Conservation (phyloP, 1,140 invertebrate genomes). For the Phymastichus coffea region DNA sequence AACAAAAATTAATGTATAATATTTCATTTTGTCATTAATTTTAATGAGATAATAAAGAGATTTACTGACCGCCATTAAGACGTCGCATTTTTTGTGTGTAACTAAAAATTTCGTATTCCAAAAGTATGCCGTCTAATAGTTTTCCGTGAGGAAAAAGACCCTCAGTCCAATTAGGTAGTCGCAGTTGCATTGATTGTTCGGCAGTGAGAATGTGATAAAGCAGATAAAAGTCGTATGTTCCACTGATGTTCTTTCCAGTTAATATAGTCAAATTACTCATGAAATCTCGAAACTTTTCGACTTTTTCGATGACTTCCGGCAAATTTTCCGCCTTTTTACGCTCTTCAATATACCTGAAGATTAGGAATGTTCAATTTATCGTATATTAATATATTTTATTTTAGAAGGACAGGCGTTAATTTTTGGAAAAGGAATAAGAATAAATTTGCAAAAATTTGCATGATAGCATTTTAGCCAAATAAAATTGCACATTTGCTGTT, state of each 20-base stretch:
- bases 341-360: slow-evolving; percentile 16
- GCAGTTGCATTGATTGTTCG: slow-evolving; percentile 34
- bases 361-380: too few relatives aligned
- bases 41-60: neutral
- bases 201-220: slow-evolving; percentile 40
- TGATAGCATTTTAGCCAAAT: too few relatives aligned
- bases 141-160: slow-evolving; percentile 38
- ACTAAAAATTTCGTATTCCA: slow-evolving; percentile 54
- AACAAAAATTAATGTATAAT: neutral
- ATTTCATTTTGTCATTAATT: neutral
- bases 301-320: neutral
- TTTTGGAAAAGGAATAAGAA: too few relatives aligned
- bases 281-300: slow-evolving; percentile 23
- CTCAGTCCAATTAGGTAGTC: slow-evolving; percentile 40
- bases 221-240: slow-evolving; percentile 34
- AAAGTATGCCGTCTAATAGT: slow-evolving; percentile 27
- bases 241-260: slow-evolving; percentile 37
- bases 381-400: too few relatives aligned
- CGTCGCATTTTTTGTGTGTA: slow-evolving; percentile 40
- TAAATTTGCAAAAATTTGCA: too few relatives aligned
- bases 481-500: too few relatives aligned
- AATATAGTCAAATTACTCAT: slow-evolving; percentile 34
- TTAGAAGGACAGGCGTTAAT: too few relatives aligned
- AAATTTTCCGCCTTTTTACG: neutral
- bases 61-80: slow-evolving; percentile 28